Evolutionary conservation across 2,888 invertebrate genomes (phyloP).

Genomic region (Oscheius sp.): DNA sequence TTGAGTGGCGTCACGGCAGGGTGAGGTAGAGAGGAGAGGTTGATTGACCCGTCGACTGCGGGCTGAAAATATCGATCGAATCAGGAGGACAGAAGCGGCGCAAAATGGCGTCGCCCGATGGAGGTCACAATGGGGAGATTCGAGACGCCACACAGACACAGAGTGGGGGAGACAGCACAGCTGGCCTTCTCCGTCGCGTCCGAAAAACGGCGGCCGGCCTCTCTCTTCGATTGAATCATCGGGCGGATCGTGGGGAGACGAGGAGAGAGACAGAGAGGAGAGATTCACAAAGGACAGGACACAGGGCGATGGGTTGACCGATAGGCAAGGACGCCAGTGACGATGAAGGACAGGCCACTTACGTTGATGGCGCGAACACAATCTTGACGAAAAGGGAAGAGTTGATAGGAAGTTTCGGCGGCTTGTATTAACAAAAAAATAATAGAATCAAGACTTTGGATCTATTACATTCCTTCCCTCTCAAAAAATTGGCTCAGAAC

Average conservation of each 20-base stretch:
- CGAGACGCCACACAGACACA: background rate
- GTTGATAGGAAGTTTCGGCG: too few species aligned
- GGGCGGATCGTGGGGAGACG: background rate
- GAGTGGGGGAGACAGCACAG: background rate
- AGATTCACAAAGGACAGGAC: background rate
- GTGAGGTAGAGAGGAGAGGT: background rate
- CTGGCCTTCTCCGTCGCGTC: constrained; percentile 16
- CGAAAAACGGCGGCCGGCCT: constrained; percentile 1
- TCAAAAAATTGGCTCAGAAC: too few species aligned
- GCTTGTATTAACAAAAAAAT: too few species aligned
- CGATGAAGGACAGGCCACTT: constrained; percentile 4
- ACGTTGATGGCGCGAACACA: too few species aligned
- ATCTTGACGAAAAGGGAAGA: too few species aligned
- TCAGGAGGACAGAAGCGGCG: background rate
- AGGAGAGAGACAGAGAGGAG: background rate
- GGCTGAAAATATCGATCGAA: constrained; percentile 15
- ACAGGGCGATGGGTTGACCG: background rate
- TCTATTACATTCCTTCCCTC: too few species aligned
- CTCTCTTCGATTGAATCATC: background rate
- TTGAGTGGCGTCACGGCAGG: background rate
- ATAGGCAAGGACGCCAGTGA: background rate
- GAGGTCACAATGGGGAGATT: constrained; percentile 11
- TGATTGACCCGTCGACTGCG: background rate
- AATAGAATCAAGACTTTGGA: too few species aligned
- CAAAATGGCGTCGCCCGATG: constrained; percentile 1